Evolutionary conservation across 2,888 invertebrate species (phyloP), one percentile per base, ranked within the genome.

Genomic region (Mellilla xanthometata): DNA sequence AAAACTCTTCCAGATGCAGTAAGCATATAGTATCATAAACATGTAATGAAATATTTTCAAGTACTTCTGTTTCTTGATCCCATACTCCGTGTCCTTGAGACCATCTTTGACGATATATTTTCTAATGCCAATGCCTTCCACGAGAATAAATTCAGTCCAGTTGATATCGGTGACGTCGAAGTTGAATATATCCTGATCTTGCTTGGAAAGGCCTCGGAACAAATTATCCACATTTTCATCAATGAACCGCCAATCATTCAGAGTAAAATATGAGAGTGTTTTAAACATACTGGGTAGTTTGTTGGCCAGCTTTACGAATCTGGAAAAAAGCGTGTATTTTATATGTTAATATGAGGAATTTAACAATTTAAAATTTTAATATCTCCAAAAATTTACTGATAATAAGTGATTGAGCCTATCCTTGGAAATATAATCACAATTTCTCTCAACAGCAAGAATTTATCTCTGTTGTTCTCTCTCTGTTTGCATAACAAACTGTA

Each of bases 141-240:
- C 9, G 1, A 7, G 4, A 0, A 36, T 2, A 3, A 7, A 50
- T 8, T 53, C 53, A 0, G 11, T 8, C 53, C 53, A 49, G 10
- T 56, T 19, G 2, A 60, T 38, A 2, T n/a, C 12, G 0, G 10
- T 31, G 1, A 56, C 2, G 19, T 60, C 51, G 27, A 52, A 58
- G 28, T 55, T 47, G 23, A 51, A 60, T 0, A 56, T 47, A 0
- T n/a, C 11, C 27, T 41, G 42, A 31, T 60, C 60, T 0, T 39
- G 39, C 8, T 54, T 24, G 2, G 54, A 48, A 19, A 56, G n/a
- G 7, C 30, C 15, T 2, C 40, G 12, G 12, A 41, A 19, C n/a
- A 55, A 10, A 7, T 24, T 34, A 3, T 34, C 26, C 1, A 44
- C 10, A 32, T 54, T 35, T n/a, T 36, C 32, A 12, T 50, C 53